A percentile compares a stretch with the other conserved stretches of the same genome.
Conservation (phyloP, 2,797 vertebrate species). For the Rhinoraja longicauda region DNA sequence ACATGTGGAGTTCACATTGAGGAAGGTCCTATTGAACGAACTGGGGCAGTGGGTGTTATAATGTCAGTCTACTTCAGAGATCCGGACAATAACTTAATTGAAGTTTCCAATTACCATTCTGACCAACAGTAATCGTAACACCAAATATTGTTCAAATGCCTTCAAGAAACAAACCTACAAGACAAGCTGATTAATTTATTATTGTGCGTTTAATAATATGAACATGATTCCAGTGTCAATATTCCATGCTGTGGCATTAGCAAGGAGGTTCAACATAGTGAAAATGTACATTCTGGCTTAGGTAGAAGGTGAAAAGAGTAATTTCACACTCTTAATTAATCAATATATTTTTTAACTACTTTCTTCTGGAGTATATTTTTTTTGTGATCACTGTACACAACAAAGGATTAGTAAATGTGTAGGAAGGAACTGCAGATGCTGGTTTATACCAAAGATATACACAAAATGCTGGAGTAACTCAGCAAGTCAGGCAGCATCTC, state of each 20-base stretch:
- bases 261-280: background rate
- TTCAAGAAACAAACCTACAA: background rate
- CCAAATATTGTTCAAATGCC: no score
- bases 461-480: no score
- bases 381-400: background rate
- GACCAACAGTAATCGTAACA: background rate
- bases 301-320: background rate
- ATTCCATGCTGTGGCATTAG: background rate
- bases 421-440: no score
- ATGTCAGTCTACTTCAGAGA: slow-evolving; percentile 81
- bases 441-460: no score
- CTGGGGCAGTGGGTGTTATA: slow-evolving; percentile 71
- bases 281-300: background rate
- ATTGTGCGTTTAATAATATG: background rate
- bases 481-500: no score
- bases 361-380: background rate
- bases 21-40: slow-evolving; percentile 78
- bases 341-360: background rate
- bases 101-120: slow-evolving; percentile 74
- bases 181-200: background rate
- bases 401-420: background rate
- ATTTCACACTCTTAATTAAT: background rate
- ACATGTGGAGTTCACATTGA: slow-evolving; percentile 68
- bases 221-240: background rate
- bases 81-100: slow-evolving; percentile 78